Percentiles rank a stretch among this genome's conserved stretches.
These are phyloP conservation scores for Eudemis profundana DNA, from an alignment of 2,888 invertebrate genomes.

Conservation along the genomic window DNA sequence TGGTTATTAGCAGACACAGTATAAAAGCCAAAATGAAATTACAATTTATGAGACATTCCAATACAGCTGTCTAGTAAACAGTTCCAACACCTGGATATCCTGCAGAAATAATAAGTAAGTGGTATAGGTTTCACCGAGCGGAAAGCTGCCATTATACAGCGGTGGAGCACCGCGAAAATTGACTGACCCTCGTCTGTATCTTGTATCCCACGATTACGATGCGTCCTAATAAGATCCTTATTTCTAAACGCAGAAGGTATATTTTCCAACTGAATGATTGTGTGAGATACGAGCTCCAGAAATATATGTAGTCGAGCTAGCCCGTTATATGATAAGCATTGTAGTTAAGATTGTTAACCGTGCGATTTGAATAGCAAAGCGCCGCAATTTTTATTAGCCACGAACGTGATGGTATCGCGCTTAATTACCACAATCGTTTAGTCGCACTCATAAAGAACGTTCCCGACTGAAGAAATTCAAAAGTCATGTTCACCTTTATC, in stretches of 20 bases:
- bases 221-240: conserved; percentile 6
- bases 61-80: not conserved
- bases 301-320: conserved; percentile 3
- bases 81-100: conserved; percentile 13
- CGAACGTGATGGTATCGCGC: conserved; percentile 71
- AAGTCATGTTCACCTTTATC: conserved; percentile 14
- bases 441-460: conserved; percentile 53
- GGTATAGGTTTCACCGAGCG: conserved; percentile 30
- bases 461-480: conserved; percentile 43
- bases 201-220: not conserved
- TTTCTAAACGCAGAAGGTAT: not conserved
- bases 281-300: not conserved
- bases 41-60: conserved; percentile 1
- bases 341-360: conserved; percentile 39
- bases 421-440: conserved; percentile 80
- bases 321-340: conserved; percentile 39
- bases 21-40: not conserved
- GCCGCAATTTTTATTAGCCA: conserved; percentile 76
- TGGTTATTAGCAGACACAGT: too few relatives aligned
- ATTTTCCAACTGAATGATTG: not conserved
- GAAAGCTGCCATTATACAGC: conserved; percentile 26
- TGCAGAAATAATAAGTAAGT: conserved; percentile 18
- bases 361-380: conserved; percentile 77
- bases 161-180: conserved; percentile 27
- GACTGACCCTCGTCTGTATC: not conserved